Conservation (phyloP, 2,113 vertebrate genomes). For the Chaetorhynchus papuensis region DNA sequence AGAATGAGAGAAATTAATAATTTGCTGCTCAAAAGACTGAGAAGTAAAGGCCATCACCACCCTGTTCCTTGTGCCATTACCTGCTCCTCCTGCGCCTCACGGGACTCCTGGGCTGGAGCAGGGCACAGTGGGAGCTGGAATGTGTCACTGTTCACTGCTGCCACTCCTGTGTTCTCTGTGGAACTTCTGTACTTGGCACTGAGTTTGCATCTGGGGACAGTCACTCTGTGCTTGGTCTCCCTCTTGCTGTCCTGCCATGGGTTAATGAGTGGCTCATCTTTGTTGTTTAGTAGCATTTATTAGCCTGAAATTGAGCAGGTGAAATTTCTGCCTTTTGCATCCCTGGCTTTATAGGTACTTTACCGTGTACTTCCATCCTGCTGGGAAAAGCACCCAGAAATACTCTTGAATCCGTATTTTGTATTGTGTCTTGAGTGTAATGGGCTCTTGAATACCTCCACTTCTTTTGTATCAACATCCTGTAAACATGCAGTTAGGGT, state of each 20-base stretch:
- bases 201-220: neutral
- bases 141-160: neutral
- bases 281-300: neutral
- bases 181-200: neutral
- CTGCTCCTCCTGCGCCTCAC: neutral
- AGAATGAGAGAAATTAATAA: neutral
- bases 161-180: neutral
- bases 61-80: neutral
- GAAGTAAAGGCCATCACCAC: neutral
- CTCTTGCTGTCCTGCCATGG: neutral
- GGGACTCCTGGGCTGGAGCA: neutral
- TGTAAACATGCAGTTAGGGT: neutral
- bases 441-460: neutral
- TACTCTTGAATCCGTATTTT: neutral
- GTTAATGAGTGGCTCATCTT: neutral
- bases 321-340: neutral
- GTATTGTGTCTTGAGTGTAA: neutral
- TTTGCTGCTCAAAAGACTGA: neutral
- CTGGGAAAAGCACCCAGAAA: neutral
- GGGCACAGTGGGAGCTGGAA: neutral
- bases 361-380: fast-evolving
- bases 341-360: neutral
- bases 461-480: neutral
- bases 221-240: neutral
- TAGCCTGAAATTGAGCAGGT: neutral